Conservation (phyloP, 2,888 invertebrate species). For the Cephonodes hylas region DNA sequence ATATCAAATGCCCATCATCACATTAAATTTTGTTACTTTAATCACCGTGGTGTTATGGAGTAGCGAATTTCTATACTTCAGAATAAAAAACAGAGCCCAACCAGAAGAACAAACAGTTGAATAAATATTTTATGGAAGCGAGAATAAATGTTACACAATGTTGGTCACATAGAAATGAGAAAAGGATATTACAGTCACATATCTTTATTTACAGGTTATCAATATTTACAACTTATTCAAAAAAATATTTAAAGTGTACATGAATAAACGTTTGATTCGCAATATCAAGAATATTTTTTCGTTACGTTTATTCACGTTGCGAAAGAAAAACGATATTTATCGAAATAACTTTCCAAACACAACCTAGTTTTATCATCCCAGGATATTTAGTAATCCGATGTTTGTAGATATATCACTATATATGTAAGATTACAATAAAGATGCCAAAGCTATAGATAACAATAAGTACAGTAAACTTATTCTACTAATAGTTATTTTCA, state of each 20-base stretch:
- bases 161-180: neutral
- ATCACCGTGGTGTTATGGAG: constrained; percentile 82
- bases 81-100: constrained; percentile 46
- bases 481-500: neutral
- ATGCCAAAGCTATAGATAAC: neutral
- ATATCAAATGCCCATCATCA: constrained; percentile 80
- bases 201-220: constrained; percentile 35
- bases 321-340: neutral
- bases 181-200: constrained; percentile 16
- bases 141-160: neutral
- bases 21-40: constrained; percentile 82
- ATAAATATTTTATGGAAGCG: neutral
- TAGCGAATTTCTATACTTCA: constrained; percentile 71
- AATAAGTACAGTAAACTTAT: neutral
- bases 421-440: neutral
- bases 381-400: neutral
- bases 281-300: neutral
- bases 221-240: constrained; percentile 12
- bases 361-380: no score
- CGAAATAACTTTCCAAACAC: no score
- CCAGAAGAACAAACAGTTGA: constrained; percentile 24
- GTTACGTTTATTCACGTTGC: neutral
- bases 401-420: neutral
- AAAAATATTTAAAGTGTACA: neutral
- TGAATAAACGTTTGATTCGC: neutral